Evolutionary conservation across 2,797 vertebrate species (phyloP), one percentile per base, ranked within the genome.

Genomic region (Lepidocolaptes lacrymiger): DNA sequence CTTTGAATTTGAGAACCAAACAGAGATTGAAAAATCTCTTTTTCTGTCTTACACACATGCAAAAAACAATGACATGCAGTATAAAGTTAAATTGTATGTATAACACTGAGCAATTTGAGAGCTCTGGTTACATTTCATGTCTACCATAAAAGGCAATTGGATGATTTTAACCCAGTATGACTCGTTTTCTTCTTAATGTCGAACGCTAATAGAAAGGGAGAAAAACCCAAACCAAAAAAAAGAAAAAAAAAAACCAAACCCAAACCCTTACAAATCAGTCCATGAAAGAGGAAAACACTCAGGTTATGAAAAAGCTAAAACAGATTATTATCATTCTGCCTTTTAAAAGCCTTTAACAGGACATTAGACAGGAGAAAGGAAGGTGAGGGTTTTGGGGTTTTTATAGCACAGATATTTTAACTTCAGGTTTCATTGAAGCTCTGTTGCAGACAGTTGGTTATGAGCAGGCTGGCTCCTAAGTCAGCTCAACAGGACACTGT

Each of bases 381-480:
- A 92, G 79, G 26, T 20, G 30, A 32, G 30, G 30, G 12, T 32
- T 63, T 23, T 20, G 19, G 19, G 34, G 16, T 36, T 66, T 89
- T 27, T 32, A n/a, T 44, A 79, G 16, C 34, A 52, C 24, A 74
- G 36, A 12, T 58, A 61, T 37, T 62, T 32, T 56, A 72, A 54
- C 15, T 58, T 43, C 62, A 63, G 43, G 37, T 89, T 94, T 82
- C 27, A 23, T 71, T 67, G 66, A 48, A 79, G 52, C 13, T 85
- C 24, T n/a, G 19, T 44, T 81, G 49, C 22, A 63, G 28, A 59
- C 36, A n/a, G 9, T 26, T 78, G 37, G 9, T 48, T 85, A 39
- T 3, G 3, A 77, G n/a, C 0, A 0, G 63, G 20, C 68, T 77
- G 34, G n/a, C 19, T 81, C 43, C 54, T 62, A 64, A 71, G 10